Evolutionary conservation across 2,797 vertebrate species (phyloP), one percentile per base, ranked within the genome.

Genomic region (Thalassophryne amazonica): DNA sequence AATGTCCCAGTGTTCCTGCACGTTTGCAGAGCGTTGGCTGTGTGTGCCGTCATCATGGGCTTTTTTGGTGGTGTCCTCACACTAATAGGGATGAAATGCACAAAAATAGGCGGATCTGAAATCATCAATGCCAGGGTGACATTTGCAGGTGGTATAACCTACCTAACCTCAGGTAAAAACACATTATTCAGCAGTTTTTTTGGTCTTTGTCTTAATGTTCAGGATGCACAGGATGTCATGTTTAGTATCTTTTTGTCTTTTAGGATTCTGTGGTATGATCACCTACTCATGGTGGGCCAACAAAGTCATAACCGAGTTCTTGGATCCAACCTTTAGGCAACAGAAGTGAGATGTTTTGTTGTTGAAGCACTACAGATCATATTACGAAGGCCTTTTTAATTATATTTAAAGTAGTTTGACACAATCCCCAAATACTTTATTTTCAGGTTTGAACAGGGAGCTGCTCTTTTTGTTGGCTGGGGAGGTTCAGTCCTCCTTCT

Each of bases 381-480:
- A 10, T 8, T 9, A 18, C 5, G 30, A 12, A 6, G 1, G 28
- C 5, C 1, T 0, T 13, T 2, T 1, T 12, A 23, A 13, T 29
- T 4, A 35, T 12, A 2, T 25, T 27, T 9, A 3, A 23, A 29
- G 14, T 3, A 11, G 1, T 27, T 9, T 11, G 10, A 16, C 12
- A 13, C 12, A 30, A 12, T 15, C 19, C 14, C 4, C 33, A 1
- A 10, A 7, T 20, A 15, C 65, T 64, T 71, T 52, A 7, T 62
- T 39, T 72, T 43, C 84, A 98, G 97, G 79, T 97, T 88, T 86
- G 96, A 99, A 86, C 67, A 98, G 38, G 96, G 96, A 81, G 93
- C 94, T 3, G 97, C 93, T 9, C 62, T 99, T 42, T 99, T 98
- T 47, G 70, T 98, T 34, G 97, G 97, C 45, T 99, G 95, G 95